Evolutionary conservation across 2,888 invertebrate species (phyloP).

Genomic region (Drosophila birchii): DNA sequence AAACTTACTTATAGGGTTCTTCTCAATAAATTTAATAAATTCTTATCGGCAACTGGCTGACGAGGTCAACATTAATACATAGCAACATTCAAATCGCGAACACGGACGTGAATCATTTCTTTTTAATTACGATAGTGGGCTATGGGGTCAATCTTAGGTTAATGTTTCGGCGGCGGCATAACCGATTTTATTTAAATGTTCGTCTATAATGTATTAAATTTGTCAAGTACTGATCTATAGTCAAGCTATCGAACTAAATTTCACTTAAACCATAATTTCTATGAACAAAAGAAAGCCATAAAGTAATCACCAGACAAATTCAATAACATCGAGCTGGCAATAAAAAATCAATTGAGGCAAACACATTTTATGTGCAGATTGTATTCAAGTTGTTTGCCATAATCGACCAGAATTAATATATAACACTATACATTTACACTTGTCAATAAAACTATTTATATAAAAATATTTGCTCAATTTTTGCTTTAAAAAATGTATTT

Average conservation of each 20-base stretch:
- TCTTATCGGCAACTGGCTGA: not conserved
- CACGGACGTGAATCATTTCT: not conserved
- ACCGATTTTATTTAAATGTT: too few species aligned
- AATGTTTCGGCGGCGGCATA: too few species aligned
- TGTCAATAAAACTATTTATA: not conserved
- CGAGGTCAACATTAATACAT: not conserved
- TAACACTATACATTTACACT: not conserved
- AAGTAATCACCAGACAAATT: constrained; percentile 5
- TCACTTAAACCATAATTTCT: constrained; percentile 10
- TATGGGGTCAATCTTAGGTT: not conserved
- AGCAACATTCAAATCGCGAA: not conserved
- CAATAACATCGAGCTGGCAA: constrained; percentile 5
- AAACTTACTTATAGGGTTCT: not conserved
- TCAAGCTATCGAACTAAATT: constrained; percentile 1
- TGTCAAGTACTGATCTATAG: not conserved
- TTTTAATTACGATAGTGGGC: not conserved
- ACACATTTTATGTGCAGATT: constrained; percentile 29
- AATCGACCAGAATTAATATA: constrained; percentile 48
- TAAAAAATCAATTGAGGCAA: constrained; percentile 28
- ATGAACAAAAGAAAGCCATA: not conserved
- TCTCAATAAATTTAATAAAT: not conserved
- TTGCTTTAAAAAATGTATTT: not conserved
- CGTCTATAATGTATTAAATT: too few species aligned
- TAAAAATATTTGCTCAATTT: not conserved
- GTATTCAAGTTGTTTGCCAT: constrained; percentile 13